Base-by-base conservation (phyloP, 2,888 invertebrate genomes). In the Nipponacmea schrenckii region DNA sequence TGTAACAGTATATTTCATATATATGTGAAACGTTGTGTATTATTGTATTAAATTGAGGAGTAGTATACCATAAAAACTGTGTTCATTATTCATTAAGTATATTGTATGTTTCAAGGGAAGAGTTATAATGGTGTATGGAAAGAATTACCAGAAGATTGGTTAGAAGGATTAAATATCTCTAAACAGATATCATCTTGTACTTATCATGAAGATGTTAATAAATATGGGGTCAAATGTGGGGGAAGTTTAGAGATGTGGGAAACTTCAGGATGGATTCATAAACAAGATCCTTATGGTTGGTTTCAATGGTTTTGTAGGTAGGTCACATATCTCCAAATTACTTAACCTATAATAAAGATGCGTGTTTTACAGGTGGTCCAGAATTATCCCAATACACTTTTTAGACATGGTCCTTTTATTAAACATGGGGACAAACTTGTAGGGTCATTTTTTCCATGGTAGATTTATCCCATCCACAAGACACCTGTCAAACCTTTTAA, bases 241-340 rank as follows among this genome's bases (percentile, higher is more conserved):
- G 83, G 83, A 12, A 82, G 82, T 64, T 74, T 84, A 64, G 74
- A 83, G 69, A 83, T 83, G 83, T 84, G 84, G 84, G 84, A 84
- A 69, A 77, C 78, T 56, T 82, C 81, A 74, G 83, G 82, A n/a
- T 84, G 83, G 84, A 84, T 84, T 17, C 82, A 83, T 69, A 83
- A 81, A 74, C 84, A 84, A 63, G 84, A 84, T 68, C 84, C 84
- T 2, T 84, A 83, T 74, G 84, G 84, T 64, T 84, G 84, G 84
- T 83, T 83, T 77, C 82, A 82, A 74, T 84, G 84, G 84, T 83
- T 80, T 73, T 84, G 84, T 77, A 83, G 83, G 83, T 83, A 71
- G 46, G 72, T 68, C 14, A 17, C 24, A 39, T 20, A 44, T 64
- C 17, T 4, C 2, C 17, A 12, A 12, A 12, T 48, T 12, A 15